Conservation (phyloP, 35 echinoderm and acorn worm species). For the Apostichopus japonicus region DNA sequence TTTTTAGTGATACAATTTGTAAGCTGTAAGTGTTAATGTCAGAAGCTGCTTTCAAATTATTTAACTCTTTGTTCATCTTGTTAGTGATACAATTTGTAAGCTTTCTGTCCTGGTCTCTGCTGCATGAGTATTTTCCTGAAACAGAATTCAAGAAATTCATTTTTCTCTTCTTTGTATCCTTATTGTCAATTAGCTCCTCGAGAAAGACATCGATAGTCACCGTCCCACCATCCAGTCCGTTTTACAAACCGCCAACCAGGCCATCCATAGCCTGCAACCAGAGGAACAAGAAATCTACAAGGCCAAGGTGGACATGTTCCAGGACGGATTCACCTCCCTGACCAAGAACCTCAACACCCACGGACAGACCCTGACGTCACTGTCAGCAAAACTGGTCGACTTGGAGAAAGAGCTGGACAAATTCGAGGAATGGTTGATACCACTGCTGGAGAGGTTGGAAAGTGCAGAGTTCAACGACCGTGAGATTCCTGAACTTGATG, state of each 20-base stretch:
- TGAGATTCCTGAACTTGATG: conserved; percentile 84
- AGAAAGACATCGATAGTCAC: conserved; percentile 98
- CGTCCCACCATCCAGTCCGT: conserved; percentile 90
- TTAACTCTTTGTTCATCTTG: too few relatives aligned
- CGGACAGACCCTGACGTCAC: conserved; percentile 66
- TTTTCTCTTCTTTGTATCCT: background rate
- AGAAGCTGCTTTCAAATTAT: too few relatives aligned
- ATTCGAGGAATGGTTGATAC: conserved; percentile 96
- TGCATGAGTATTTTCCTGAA: too few relatives aligned
- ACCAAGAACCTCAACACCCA: conserved; percentile 72
- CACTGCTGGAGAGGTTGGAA: conserved; percentile 81
- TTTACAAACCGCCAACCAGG: conserved; percentile 72
- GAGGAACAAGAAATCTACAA: conserved; percentile 76
- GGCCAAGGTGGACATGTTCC: conserved; percentile 84
- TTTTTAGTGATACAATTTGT: too few relatives aligned
- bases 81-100: too few relatives aligned
- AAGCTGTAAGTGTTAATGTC: too few relatives aligned
- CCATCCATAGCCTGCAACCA: conserved; percentile 70
- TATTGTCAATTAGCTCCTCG: conserved; percentile 52
- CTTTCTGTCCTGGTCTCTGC: too few relatives aligned
- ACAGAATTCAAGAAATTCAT: background rate
- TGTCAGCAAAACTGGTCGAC: conserved; percentile 81
- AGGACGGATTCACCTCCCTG: conserved; percentile 63
- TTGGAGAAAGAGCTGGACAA: conserved; percentile 85
- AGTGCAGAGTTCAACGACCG: conserved; percentile 84